Base-by-base conservation (phyloP, 2,797 vertebrate genomes). In the Falco novaeseelandiae region DNA sequence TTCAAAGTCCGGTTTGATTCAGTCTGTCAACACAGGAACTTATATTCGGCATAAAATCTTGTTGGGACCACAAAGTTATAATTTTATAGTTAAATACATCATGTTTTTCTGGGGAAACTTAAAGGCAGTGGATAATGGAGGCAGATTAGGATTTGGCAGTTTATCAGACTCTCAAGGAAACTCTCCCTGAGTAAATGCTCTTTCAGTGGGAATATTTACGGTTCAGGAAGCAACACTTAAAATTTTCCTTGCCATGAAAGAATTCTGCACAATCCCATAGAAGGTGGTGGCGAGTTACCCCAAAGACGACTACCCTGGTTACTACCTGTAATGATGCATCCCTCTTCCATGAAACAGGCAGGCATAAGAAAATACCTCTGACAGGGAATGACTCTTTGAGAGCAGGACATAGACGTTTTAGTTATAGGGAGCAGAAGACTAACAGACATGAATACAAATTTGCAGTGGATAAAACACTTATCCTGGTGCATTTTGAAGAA, bases 51-150 rank as follows among this genome's bases (percentile, higher is more conserved):
- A 71, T 38, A 88, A 58, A 67, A 74, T 52, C 51, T 80, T 92
- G 70, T 52, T 55, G 59, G 71, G 88, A 87, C 26, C 34, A 84
- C 19, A 89, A 62, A 92, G 62, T 70, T 85, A 72, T 59, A 72
- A 86, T 82, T 92, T 90, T 66, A 52, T 73, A 84, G 59, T 87
- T 72, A 92, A 95, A 95, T 65, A 90, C 14, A 84, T 63, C 36
- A 49, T 6, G 5, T 67, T 89, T 96, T 91, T 79, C 71, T 71
- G 59, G 34, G 79, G 87, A 80, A 67, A 83, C 10, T 81, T 86
- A n/a, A 84, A 91, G 76, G 76, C 69, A 83, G 79, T 80, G 65
- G 59, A 58, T 66, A 81, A 83, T 25, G 27, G 72, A 91, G 42
- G 48, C n/a, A 74, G 67, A 63, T 63, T 86, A 92, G 48, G 51